Evolutionary conservation across 2,113 vertebrate species (phyloP).

Genomic region (Catharus bicknelli): DNA sequence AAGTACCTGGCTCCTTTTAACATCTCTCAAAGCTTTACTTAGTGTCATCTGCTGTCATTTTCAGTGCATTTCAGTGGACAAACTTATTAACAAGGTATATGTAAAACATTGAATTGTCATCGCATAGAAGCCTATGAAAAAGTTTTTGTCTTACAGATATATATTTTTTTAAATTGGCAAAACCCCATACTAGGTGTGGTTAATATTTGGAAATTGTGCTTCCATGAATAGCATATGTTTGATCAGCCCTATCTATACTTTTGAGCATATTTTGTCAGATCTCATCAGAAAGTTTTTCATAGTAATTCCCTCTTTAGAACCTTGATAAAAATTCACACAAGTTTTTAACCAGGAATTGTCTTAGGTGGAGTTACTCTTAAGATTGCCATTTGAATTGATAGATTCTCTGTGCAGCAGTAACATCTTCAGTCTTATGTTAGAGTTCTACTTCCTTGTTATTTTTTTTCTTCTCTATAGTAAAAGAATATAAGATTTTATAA

Average conservation of each 20-base stretch:
- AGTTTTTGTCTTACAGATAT: accelerated
- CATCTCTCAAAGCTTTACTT: not conserved
- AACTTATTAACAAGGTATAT: not conserved
- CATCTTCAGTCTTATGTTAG: not conserved
- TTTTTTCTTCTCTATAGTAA: not conserved
- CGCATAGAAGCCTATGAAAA: not conserved
- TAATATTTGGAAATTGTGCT: not conserved
- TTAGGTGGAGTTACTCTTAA: not conserved
- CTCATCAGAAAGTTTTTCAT: not conserved
- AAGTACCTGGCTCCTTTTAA: not conserved
- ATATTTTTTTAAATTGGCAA: not conserved
- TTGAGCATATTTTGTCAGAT: not conserved
- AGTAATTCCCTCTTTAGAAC: not conserved
- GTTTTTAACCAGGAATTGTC: not conserved
- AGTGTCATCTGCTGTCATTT: not conserved
- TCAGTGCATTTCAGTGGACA: not conserved
- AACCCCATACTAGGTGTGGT: not conserved
- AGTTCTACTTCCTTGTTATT: not conserved
- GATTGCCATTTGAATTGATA: not conserved
- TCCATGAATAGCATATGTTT: not conserved
- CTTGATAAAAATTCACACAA: not conserved
- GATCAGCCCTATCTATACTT: not conserved
- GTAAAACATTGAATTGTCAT: not conserved
- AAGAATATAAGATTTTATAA: not conserved
- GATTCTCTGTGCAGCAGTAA: not conserved